These are phyloP conservation scores for Tribolium freemani DNA, from an alignment of 2,888 invertebrate species.

Conservation along the genomic window DNA sequence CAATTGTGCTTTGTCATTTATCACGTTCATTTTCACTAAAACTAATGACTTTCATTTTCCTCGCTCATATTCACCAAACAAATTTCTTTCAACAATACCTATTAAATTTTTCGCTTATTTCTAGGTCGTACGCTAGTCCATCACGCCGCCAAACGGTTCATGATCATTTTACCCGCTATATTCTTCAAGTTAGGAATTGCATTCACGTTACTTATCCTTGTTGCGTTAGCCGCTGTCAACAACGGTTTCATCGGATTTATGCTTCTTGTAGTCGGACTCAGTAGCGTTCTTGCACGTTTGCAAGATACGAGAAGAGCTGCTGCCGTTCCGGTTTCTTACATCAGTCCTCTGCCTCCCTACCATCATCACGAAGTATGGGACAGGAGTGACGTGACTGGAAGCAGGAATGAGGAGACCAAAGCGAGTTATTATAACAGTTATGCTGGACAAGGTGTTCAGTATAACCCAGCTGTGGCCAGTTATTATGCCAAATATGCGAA, in stretches of 20 bases:
- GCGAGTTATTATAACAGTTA: background rate
- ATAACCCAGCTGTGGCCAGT: background rate
- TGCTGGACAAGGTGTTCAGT: background rate
- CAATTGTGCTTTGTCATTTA: background rate
- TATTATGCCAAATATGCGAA: conserved; percentile 13
- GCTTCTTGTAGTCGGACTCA: conserved; percentile 66
- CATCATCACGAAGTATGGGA: conserved; percentile 50
- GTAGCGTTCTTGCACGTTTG: conserved; percentile 64
- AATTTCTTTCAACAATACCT: background rate
- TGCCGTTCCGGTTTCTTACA: conserved; percentile 44
- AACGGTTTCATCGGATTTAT: conserved; percentile 82
- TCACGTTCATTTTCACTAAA: background rate
- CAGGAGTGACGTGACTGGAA: conserved; percentile 46
- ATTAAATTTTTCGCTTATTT: conserved; percentile 1
- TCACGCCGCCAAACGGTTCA: conserved; percentile 78
- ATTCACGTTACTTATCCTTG: conserved; percentile 76
- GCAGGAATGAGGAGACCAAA: conserved; percentile 15
- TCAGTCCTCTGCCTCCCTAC: conserved; percentile 40
- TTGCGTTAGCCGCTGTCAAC: conserved; percentile 81
- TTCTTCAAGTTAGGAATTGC: conserved; percentile 84
- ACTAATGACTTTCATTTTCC: too few species aligned
- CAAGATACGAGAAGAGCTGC: conserved; percentile 59
- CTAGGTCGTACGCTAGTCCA: conserved; percentile 76
- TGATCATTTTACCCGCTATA: conserved; percentile 79
- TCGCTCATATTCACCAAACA: background rate